Evolutionary conservation across 1,140 invertebrate genomes (phyloP).

Genomic region (Bombus breviceps): DNA sequence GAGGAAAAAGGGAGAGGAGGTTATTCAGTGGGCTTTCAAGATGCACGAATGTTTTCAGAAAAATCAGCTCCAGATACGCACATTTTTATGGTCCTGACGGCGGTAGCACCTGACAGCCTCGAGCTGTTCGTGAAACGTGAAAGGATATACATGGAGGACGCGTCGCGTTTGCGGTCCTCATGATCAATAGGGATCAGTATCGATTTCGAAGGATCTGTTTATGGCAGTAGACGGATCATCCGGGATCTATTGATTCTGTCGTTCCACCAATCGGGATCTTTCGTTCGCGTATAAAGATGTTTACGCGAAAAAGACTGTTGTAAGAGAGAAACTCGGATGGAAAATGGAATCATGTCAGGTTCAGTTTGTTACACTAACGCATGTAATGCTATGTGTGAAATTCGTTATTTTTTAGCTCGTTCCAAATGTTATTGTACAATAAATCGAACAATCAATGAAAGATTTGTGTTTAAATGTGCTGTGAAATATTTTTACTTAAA

Average conservation of each 20-base stretch:
- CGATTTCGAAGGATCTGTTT: constrained; percentile 64
- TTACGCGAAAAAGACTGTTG: constrained; percentile 47
- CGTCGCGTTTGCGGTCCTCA: constrained; percentile 72
- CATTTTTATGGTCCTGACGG: constrained; percentile 55
- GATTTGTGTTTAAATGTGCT: not conserved
- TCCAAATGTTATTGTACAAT: not conserved
- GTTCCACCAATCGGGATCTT: constrained; percentile 36
- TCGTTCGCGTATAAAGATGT: constrained; percentile 22
- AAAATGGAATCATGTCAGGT: constrained; percentile 26
- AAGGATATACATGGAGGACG: constrained; percentile 74
- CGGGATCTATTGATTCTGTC: constrained; percentile 61
- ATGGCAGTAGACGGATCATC: constrained; percentile 48
- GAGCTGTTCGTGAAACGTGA: constrained; percentile 68
- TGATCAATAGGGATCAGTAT: constrained; percentile 78
- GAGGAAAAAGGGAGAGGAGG: constrained; percentile 47
- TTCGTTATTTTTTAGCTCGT: not conserved
- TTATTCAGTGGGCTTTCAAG: constrained; percentile 53
- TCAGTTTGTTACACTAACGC: not conserved
- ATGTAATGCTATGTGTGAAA: not conserved
- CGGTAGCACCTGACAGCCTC: constrained; percentile 76
- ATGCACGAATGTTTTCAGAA: constrained; percentile 68
- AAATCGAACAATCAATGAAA: not conserved
- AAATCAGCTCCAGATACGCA: constrained; percentile 66
- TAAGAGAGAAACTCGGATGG: constrained; percentile 1
- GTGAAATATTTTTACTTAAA: not conserved